Evolutionary conservation across 2,113 vertebrate genomes (phyloP), one percentile per base, ranked within the genome.

Genomic region (Phycodurus eques): DNA sequence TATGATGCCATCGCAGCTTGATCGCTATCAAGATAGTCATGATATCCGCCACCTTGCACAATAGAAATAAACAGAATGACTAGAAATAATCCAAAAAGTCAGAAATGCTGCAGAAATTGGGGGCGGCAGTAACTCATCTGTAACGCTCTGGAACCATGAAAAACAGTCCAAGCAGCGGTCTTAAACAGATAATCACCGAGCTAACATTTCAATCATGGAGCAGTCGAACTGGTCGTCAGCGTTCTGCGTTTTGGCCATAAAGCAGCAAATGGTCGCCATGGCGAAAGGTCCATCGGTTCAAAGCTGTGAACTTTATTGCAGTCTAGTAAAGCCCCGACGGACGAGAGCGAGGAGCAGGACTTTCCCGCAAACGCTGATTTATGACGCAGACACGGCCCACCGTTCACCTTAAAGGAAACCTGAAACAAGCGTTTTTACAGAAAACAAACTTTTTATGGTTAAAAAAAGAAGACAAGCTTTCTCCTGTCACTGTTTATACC

Each of bases 311-410:
- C 12, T 79, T 66, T 63, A 78, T 47, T 68, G 67, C 70, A 63
- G 71, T 70, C 67, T 53, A 4, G n/a, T 51, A 59, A 75, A 78
- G 68, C 62, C 33, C 22, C 1, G 62, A 66, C 71, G 67, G 46
- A 27, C 56, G 31, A 61, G 59, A 15, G 15, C 3, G 8, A 11
- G 19, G 0, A 10, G 62, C 33, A 53, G 46, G 13, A 31, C 22
- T 75, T 54, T 11, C 53, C 67, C 53, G 69, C 75, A 80, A 83
- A 80, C 67, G 47, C 44, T 74, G 14, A 86, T 85, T 84, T 80
- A 77, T 69, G 67, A 74, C 54, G 3, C 71, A 60, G 59, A 57
- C 67, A 72, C 59, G 4, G 4, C 67, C 73, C 63, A 61, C 60
- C 42, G 2, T 20, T 9, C 59, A 8, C 31, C 6, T 11, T 39